A percentile compares a stretch with the other conserved stretches of the same genome.
phyloP scores from a whole-genome alignment of 1,140 invertebrate species.

The Bombus huntii region DNA sequence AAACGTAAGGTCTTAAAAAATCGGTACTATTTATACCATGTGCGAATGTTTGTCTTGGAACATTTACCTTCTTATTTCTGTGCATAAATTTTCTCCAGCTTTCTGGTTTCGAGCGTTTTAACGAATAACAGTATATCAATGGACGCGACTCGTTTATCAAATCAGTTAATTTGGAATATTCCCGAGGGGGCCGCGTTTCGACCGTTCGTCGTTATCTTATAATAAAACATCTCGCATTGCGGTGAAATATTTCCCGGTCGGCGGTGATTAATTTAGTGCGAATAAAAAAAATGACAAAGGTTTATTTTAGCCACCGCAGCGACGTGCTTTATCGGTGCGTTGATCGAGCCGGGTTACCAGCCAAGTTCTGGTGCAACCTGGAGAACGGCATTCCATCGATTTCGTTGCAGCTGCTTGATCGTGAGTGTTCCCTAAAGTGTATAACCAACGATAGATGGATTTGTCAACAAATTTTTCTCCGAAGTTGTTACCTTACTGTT shows the following conservation, averaged over 20 bases:
- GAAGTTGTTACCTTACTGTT: not conserved
- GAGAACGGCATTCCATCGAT: conserved; percentile 75
- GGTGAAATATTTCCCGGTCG: conserved; percentile 39
- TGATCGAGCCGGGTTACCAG: conserved; percentile 69
- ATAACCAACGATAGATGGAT: conserved; percentile 36
- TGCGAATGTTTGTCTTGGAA: not conserved
- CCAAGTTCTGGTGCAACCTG: conserved; percentile 60
- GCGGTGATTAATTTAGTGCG: conserved; percentile 51
- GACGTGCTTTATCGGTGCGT: conserved; percentile 67
- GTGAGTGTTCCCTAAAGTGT: conserved; percentile 49
- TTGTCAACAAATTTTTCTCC: not conserved
- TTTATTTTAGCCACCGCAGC: conserved; percentile 50
- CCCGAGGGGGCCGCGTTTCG: conserved; percentile 7
- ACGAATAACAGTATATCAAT: conserved; percentile 41
- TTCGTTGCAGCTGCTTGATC: conserved; percentile 68
- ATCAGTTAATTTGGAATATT: conserved; percentile 50
- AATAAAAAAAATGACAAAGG: conserved; percentile 44
- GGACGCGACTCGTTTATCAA: conserved; percentile 40
- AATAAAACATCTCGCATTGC: conserved; percentile 43
- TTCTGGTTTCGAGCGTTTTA: conserved; percentile 22
- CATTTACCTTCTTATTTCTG: not conserved
- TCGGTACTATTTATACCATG: not conserved
- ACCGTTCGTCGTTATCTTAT: conserved; percentile 13
- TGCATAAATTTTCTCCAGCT: conserved; percentile 12
- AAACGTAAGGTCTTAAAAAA: not conserved